Conservation (phyloP, 2,888 invertebrate species). For the Pterostichus niger region DNA sequence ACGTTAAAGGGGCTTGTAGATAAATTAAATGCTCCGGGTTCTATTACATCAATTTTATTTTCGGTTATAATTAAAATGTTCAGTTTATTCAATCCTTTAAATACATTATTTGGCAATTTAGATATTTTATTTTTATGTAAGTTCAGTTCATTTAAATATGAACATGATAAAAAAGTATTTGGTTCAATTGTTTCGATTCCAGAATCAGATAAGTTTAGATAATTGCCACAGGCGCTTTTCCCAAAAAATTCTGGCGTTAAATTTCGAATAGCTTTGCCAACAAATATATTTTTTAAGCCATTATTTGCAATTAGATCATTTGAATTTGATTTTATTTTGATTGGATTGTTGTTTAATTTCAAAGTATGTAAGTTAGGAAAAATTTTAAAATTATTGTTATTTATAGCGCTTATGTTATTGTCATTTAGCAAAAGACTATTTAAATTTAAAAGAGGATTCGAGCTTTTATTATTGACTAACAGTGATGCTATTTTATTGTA, state of each 20-base stretch:
- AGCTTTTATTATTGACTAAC: not conserved
- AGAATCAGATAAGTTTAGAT: conserved; percentile 25
- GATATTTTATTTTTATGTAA: conserved; percentile 35
- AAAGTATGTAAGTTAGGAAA: not conserved
- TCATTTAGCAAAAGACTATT: not conserved
- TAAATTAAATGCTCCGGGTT: conserved; percentile 19
- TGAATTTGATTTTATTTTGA: not conserved
- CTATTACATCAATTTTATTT: conserved; percentile 24
- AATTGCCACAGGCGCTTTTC: not conserved
- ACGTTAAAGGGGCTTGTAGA: not conserved
- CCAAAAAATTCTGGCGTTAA: not conserved
- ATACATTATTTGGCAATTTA: not conserved
- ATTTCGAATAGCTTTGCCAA: not conserved
- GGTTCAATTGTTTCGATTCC: conserved; percentile 23
- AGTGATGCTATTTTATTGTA: conserved; percentile 13
- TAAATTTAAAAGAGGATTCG: not conserved
- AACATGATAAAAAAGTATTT: conserved; percentile 29
- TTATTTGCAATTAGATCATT: not conserved
- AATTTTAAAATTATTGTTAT: not conserved
- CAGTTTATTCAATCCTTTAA: conserved; percentile 1
- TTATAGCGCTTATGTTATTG: not conserved
- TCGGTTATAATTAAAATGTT: conserved; percentile 6
- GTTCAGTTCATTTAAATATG: conserved; percentile 1
- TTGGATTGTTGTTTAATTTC: not conserved
- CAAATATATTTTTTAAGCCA: not conserved